Conservation (phyloP, 1,140 invertebrate genomes). For the Drosophila pruinosa region DNA sequence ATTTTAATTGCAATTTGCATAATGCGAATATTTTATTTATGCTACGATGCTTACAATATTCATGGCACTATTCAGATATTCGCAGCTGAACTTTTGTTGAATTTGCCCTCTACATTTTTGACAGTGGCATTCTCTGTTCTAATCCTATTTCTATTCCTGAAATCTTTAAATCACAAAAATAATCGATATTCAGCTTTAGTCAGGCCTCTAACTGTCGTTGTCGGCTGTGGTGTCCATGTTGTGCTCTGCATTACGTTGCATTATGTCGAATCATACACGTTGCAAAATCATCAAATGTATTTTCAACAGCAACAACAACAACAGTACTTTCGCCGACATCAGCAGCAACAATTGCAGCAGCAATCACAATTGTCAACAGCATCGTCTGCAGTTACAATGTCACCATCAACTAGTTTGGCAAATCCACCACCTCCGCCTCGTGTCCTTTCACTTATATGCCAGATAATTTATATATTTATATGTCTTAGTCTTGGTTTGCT, state of each 20-base stretch:
- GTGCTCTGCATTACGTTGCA: conserved; percentile 91
- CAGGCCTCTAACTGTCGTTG: conserved; percentile 88
- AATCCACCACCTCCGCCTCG: conserved; percentile 70
- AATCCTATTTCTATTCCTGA: conserved; percentile 91
- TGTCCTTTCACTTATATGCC: conserved; percentile 90
- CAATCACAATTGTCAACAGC: conserved; percentile 22
- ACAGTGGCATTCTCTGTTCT: conserved; percentile 93
- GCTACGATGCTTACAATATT: conserved; percentile 95
- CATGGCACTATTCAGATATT: conserved; percentile 90
- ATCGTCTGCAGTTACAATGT: conserved; percentile 24
- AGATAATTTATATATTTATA: conserved; percentile 91
- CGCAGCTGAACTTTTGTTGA: conserved; percentile 91
- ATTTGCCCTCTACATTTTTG: conserved; percentile 92
- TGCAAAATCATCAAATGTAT: conserved; percentile 68
- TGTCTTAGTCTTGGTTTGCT: conserved; percentile 91
- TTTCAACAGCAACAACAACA: conserved; percentile 72
- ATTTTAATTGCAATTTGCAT: conserved; percentile 91
- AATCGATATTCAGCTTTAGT: conserved; percentile 87
- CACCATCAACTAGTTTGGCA: conserved; percentile 31
- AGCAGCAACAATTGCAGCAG: conserved; percentile 41
- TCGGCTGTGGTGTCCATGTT: conserved; percentile 89
- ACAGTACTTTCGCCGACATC: conserved; percentile 48
- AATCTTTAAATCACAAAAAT: conserved; percentile 87
- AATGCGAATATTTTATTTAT: conserved; percentile 92
- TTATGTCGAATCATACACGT: conserved; percentile 86